A percentile compares a stretch with the other conserved stretches of the same genome.
Conservation (phyloP, 2,888 invertebrate genomes). For the Leistus spinibarbis region DNA sequence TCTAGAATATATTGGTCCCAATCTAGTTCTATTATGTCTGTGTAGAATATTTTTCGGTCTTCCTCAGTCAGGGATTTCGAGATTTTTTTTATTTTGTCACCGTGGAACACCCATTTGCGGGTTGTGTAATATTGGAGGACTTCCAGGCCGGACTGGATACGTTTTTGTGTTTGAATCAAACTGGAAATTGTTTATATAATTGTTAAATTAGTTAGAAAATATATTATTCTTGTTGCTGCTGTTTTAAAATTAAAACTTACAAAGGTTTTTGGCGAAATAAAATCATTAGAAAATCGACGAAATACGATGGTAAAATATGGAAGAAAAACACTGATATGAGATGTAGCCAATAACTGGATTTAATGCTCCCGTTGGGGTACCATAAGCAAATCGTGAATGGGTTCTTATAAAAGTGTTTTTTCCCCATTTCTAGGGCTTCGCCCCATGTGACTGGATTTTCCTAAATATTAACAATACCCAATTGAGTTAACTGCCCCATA, state of each 20-base stretch:
- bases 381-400: conserved; percentile 80
- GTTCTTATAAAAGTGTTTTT: conserved; percentile 66
- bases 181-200: conserved; percentile 55
- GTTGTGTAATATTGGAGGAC: conserved; percentile 82
- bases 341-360: conserved; percentile 70
- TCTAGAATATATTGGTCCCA: conserved; percentile 70
- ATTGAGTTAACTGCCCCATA: neutral
- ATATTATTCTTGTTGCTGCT: neutral
- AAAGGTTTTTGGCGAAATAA: conserved; percentile 76
- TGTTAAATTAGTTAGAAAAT: too few species aligned
- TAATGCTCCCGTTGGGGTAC: conserved; percentile 78
- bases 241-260: conserved; percentile 62
- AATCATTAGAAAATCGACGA: conserved; percentile 72
- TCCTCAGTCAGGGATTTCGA: conserved; percentile 59
- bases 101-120: conserved; percentile 79
- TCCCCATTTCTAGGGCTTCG: conserved; percentile 72
- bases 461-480: conserved; percentile 44
- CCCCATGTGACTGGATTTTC: conserved; percentile 87
- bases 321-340: conserved; percentile 70
- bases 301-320: conserved; percentile 78
- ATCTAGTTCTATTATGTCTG: conserved; percentile 60
- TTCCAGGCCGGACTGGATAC: conserved; percentile 66
- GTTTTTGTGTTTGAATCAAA: conserved; percentile 68
- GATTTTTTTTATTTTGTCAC: conserved; percentile 65
- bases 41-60: conserved; percentile 68